Base-by-base conservation (phyloP, 2,888 invertebrate genomes). In the Spisula solida region DNA sequence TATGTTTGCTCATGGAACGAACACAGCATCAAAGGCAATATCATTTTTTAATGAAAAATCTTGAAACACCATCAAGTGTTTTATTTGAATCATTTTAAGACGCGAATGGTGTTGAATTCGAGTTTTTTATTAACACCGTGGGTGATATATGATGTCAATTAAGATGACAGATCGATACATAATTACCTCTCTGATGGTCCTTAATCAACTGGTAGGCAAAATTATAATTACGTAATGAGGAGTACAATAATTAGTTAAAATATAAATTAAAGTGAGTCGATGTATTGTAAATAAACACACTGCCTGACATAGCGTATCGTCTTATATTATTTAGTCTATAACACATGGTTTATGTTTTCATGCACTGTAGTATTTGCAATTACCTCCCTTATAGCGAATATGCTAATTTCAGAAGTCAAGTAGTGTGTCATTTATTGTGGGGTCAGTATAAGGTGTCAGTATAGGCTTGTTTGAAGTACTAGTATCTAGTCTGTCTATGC, bases 281-380 rank as follows among this genome's bases (percentile, higher is more conserved):
- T 75, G 16, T 31, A 18, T 75, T 75, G 29, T 75, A 75, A 0
- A 34, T 34, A 31, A 66, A 66, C 25, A 66, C 1, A 66, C n/a
- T 66, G 60, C 25, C 60, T 25, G 8, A 25, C n/a, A 66, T 25
- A 25, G 10, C 60, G 60, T 25, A 66, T 66, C 60, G n/a, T 25
- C 51, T 66, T 25, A 66, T n/a, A 12, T 66, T 66, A 56, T n/a
- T 41, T 66, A n/a, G 60, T 66, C 20, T n/a, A 66, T 66, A 66
- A 66, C 60, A 56, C 47, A 47, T 47, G 47, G 47, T 51, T 1
- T 51, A 41, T 41, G 2, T 41, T 41, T 41, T 41, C 41, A 41
- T 41, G 41, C 8, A 41, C 41, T 41, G 41, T 41, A 8, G 2
- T 8, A 41, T 41, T 41, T 41, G 41, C 41, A 41, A 41, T 41